Percentiles rank a stretch among this genome's conserved stretches.
Conservation (phyloP, 2,888 invertebrate genomes). For the Pyrrhia umbra region DNA sequence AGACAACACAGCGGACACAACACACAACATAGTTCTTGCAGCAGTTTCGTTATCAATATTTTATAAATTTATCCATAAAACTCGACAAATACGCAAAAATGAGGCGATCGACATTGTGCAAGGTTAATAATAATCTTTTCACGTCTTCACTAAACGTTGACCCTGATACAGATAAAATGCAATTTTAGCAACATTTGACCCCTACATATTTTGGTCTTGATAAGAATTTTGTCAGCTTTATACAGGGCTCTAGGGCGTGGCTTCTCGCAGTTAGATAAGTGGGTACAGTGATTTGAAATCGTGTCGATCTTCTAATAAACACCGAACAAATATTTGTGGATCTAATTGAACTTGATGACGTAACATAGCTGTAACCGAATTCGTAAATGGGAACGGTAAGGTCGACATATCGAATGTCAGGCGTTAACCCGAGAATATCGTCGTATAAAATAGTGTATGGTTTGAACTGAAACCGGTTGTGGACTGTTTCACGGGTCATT, state of each 20-base stretch:
- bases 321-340: constrained; percentile 54
- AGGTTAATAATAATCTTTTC: constrained; percentile 10
- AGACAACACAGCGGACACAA: too few relatives aligned
- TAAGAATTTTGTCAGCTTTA: constrained; percentile 8
- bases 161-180: constrained; percentile 15
- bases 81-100: neutral
- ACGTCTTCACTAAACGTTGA: constrained; percentile 22
- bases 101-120: constrained; percentile 13
- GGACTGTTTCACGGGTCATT: constrained; percentile 39
- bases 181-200: constrained; percentile 25
- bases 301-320: constrained; percentile 31
- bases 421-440: constrained; percentile 48
- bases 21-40: too few relatives aligned
- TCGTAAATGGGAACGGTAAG: constrained; percentile 57
- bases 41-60: neutral
- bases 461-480: constrained; percentile 42
- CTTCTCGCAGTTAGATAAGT: constrained; percentile 36
- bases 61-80: neutral
- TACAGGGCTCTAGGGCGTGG: constrained; percentile 13
- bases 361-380: constrained; percentile 54
- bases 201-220: constrained; percentile 2
- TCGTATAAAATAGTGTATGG: constrained; percentile 44
- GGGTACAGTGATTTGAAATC: constrained; percentile 28
- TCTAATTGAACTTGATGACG: constrained; percentile 60
- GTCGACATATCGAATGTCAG: constrained; percentile 58